Evolutionary conservation across 2,888 invertebrate genomes (phyloP), one percentile per base, ranked within the genome.

Genomic region (Zygothrica quintamaculata): DNA sequence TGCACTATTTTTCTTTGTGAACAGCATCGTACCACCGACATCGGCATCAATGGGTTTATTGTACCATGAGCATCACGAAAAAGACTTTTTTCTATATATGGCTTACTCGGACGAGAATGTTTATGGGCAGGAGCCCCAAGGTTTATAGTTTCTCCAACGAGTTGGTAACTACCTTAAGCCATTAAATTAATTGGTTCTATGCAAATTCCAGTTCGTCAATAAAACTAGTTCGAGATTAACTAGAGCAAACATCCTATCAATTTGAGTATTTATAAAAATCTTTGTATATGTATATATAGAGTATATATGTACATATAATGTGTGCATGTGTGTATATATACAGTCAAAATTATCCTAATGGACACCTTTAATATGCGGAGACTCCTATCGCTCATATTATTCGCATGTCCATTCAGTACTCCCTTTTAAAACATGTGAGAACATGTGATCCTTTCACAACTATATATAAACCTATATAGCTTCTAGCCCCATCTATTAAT

Each of bases 71-170:
- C 98, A 99, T 90, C 98, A 98, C 88, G 99, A 99, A 90, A 99
- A 99, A 92, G 99, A 99, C 90, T 98, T 97, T 92, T 99, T 99
- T 93, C 94, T 99, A 77, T 99, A 99, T 92, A 98, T 99, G 92
- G 99, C 99, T 76, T 99, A 99, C 93, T 98, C 98, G 84, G 99
- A 99, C 91, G 99, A 99, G 92, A 99, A 98, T 92, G 98, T 99
- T 43, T 99, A 99, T 92, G 99, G 99, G 0, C 39, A 46, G 15
- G 43, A 76, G 16, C 58, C 55, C 13, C 26, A 36, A 34, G 9
- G 5, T 1, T 8, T 29, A 29, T 9, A n/a, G 29, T 8, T 29
- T 29, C 1, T 29, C 29, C 5, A 1, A 29, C 29, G n/a, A 9
- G 29, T 29, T 29, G n/a, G 29, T n/a, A 29, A 5, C n/a, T 29